These are phyloP conservation scores for Sebastes vulpes DNA, from an alignment of 2,797 vertebrate genomes.

Conservation along the genomic window DNA sequence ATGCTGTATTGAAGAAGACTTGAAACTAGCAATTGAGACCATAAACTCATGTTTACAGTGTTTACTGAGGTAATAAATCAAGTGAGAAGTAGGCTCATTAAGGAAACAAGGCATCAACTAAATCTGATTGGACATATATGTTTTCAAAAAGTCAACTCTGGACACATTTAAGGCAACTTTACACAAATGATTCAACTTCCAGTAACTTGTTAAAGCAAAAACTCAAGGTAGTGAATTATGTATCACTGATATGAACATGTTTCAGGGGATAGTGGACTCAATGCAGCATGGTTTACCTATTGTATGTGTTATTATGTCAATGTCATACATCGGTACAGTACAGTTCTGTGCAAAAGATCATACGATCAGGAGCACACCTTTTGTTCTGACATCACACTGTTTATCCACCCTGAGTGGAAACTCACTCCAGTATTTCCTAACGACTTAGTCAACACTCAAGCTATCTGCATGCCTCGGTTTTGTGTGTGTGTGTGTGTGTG, in stretches of 20 bases:
- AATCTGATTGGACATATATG: not conserved
- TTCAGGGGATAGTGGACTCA: not conserved
- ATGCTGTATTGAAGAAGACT: too few species aligned
- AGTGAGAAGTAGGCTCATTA: too few species aligned
- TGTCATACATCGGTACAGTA: not conserved
- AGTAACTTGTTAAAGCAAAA: not conserved
- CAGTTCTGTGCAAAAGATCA: not conserved
- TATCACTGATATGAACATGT: not conserved
- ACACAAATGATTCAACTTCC: not conserved
- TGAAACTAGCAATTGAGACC: too few species aligned
- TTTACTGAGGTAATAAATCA: too few species aligned
- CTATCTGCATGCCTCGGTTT: constrained; percentile 40
- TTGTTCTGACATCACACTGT: not conserved
- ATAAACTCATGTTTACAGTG: too few species aligned
- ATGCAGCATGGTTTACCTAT: too few species aligned
- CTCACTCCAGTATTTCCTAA: constrained; percentile 47
- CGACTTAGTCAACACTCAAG: constrained; percentile 57
- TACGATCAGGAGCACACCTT: not conserved
- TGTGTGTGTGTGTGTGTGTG: constrained; percentile 32
- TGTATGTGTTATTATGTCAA: not conserved
- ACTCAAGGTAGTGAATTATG: too few species aligned
- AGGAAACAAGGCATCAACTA: not conserved
- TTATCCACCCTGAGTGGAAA: constrained; percentile 40
- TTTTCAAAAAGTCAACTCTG: not conserved
- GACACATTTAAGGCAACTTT: not conserved